Conservation (phyloP, 1,140 invertebrate genomes). For the Charaxes varanes region DNA sequence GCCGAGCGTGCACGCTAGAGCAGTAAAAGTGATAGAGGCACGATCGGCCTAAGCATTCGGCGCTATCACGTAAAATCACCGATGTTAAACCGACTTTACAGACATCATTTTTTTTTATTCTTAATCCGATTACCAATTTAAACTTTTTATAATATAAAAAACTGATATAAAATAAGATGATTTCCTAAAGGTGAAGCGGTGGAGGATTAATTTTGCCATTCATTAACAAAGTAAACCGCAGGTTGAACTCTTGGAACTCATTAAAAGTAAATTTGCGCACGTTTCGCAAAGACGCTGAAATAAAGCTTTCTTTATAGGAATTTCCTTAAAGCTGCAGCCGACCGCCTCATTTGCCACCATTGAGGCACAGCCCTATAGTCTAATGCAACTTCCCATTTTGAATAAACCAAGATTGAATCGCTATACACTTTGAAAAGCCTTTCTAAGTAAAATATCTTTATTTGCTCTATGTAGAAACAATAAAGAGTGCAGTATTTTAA, state of each 20-base stretch:
- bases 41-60: too few species aligned
- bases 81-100: too few species aligned
- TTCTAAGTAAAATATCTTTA: conserved; percentile 7
- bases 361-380: conserved; percentile 51
- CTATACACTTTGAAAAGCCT: conserved; percentile 30
- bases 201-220: conserved; percentile 47
- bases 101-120: too few species aligned
- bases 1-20: too few species aligned
- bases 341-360: conserved; percentile 67
- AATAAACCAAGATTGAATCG: conserved; percentile 26
- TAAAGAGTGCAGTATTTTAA: too few species aligned
- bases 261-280: conserved; percentile 70
- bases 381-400: conserved; percentile 36
- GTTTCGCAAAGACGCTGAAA: conserved; percentile 68
- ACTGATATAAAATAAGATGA: conserved; percentile 20
- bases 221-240: conserved; percentile 64
- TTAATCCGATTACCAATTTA: too few species aligned
- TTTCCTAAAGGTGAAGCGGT: conserved; percentile 23
- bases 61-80: too few species aligned
- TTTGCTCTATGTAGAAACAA: too few species aligned
- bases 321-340: conserved; percentile 63
- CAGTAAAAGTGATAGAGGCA: too few species aligned
- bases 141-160: too few species aligned
- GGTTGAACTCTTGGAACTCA: conserved; percentile 66
- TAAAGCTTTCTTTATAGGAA: conserved; percentile 65